Evolutionary conservation across 2,888 invertebrate species (phyloP), one percentile per base, ranked within the genome.

Genomic region (Schizaphis graminum): DNA sequence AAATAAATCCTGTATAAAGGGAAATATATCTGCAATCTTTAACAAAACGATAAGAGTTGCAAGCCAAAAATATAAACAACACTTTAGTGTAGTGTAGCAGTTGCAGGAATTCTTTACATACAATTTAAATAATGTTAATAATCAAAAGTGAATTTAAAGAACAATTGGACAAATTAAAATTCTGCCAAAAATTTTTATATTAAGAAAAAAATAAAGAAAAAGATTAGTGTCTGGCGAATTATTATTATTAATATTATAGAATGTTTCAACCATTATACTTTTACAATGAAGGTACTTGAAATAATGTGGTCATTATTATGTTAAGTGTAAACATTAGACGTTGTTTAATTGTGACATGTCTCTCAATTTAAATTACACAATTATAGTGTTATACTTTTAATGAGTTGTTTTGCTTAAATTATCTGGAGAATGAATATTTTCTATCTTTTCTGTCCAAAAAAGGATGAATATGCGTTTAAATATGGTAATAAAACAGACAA

Each of bases 61-160:
- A 67, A 49, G 92, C 92, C 53, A 92, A 92, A 92, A 88, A 67
- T 53, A 53, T 88, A 92, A 92, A 92, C 87, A 92, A 61, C 77
- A 57, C 21, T 84, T 41, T 57, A 53, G 44, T 86, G 47, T 41
- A 26, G 35, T 92, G 41, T 86, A 85, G 56, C 13, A 92, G 24
- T 49, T 16, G 49, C n/a, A 56, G 16, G 61, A 87, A 92, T 92
- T 61, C 24, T 87, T 61, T 47, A 57, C 41, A 84, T 49, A 84
- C 41, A 91, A 91, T 84, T 91, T 85, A 56, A 13, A 61, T 67
- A 26, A 86, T 86, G 85, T 49, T 49, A 88, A 61, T 47, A 49
- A 87, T 87, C 47, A 57, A 91, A 35, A 85, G 56, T n/a, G 7
- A 86, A 47, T 87, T 24, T 49, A 67, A 49, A 91, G 67, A 49